Base-by-base conservation (phyloP, 2,113 vertebrate genomes). In the Cromileptes altivelis region DNA sequence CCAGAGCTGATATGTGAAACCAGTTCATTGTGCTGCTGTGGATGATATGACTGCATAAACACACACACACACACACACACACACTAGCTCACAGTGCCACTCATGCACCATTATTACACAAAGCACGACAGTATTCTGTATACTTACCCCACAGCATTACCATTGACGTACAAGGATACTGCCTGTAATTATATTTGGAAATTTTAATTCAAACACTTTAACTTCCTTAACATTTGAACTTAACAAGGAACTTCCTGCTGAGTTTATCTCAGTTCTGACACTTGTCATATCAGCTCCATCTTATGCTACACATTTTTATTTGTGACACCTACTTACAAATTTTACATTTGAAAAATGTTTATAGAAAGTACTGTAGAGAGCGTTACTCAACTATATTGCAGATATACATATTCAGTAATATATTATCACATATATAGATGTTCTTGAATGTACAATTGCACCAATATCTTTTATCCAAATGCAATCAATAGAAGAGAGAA, bases 1-100 rank as follows among this genome's bases (percentile, higher is more conserved):
- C 94, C 90, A 94, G 81, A 80, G 91, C 82, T 92, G 93, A 93
- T 92, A 95, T 92, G 81, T 93, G 92, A 96, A 93, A 95, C 94
- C 84, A 79, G 81, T 88, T 93, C 91, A 93, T 94, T 95, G 92
- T 94, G 91, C 73, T 58, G 70, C 78, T 75, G 85, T 65, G 86
- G 73, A 89, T 91, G 87, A 91, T 88, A 90, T 81, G 72, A 90
- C 89, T 90, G 81, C 85, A 86, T 86, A 76, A 82, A 37, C 52
- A 61, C 81, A 58, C 33, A 63, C 63, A 60, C 80, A 47, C 75
- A 37, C 40, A 70, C 74, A 55, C 64, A 68, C 75, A 42, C 9
- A 70, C 70, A 78, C 21, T 69, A 63, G 50, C 55, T 70, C 53
- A 80, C 49, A 78, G 52, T 45, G 52, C n/a, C 11, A 45, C 47